A percentile compares a stretch with the other conserved stretches of the same genome.
phyloP scores from a whole-genome alignment of 2,113 vertebrate species.

The Phylloscopus whistleri region DNA sequence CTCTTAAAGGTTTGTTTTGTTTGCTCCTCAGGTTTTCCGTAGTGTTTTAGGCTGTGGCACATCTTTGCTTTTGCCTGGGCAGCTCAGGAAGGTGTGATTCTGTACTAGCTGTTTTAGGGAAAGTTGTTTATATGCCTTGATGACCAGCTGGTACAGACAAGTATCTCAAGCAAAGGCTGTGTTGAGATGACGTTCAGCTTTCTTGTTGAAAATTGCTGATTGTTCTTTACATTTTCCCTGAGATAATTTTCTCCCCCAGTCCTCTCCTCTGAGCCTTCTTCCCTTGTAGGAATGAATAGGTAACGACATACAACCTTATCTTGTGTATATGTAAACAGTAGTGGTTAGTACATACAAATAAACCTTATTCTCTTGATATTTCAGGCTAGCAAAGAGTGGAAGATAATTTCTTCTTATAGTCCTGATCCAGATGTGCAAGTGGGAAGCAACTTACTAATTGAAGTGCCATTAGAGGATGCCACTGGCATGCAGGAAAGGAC shows the following conservation, averaged over 20 bases:
- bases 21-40: background rate
- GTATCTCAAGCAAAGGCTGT: background rate
- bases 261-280: background rate
- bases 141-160: background rate
- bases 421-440: background rate
- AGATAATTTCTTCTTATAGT: conserved; percentile 78
- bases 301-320: background rate
- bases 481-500: background rate
- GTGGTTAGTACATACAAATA: background rate
- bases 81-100: background rate
- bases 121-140: background rate
- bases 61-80: background rate
- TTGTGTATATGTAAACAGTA: background rate
- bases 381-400: conserved; percentile 82
- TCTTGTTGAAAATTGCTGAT: background rate
- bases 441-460: conserved; percentile 45
- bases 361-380: background rate
- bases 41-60: background rate
- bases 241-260: background rate
- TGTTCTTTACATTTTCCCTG: background rate
- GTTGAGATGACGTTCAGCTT: background rate
- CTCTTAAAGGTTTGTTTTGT: background rate
- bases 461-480: conserved; percentile 68
- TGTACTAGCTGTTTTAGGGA: background rate
- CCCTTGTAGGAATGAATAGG: background rate